Evolutionary conservation across 2,888 invertebrate genomes (phyloP), one percentile per base, ranked within the genome.

Genomic region (Strigamia maritima): DNA sequence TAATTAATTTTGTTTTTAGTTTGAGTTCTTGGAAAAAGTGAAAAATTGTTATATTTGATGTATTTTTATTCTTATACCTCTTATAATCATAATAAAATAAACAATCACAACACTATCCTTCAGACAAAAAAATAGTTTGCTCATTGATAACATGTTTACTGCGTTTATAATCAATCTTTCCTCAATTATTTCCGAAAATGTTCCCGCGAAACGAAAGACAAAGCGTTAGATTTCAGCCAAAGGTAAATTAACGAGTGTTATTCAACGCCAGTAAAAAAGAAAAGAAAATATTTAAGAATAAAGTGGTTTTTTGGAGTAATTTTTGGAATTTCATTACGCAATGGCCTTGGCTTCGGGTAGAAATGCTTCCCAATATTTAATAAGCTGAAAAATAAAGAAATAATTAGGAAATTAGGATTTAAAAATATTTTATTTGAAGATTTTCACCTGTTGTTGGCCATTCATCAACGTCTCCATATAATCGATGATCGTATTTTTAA

Each of bases 341-440:
- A 97, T 95, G 82, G 94, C 93, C 85, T 94, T 93, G 26, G 97
- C 97, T 87, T 97, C 96, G 0, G 98, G 98, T 83, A 97, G 88
- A 88, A 98, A 98, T 26, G 93, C 91, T 87, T 98, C 97, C 98
- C 98, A 97, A 86, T 93, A 93, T 86, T 95, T 94, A 83, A 95
- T 92, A 70, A 96, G 88, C 93, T 96, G 89, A 38, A 38, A 12
- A 44, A n/a, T 0, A 54, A n/a, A n/a, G 19, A 54, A 54, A 4
- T 2, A 54, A n/a, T 54, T 8, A 4, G 7, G 2, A 54, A 19
- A n/a, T 54, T n/a, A 19, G 12, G 1, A 60, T 10, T 24, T 16
- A 60, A 19, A 60, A 0, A 2, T 16, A 60, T 44, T 54, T 65
- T 19, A 10, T 2, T 31, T 44, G 19, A 10, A 22, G 0, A 7